These are phyloP conservation scores for Bufo gargarizans DNA, from an alignment of 2,113 vertebrate species.

Conservation along the genomic window DNA sequence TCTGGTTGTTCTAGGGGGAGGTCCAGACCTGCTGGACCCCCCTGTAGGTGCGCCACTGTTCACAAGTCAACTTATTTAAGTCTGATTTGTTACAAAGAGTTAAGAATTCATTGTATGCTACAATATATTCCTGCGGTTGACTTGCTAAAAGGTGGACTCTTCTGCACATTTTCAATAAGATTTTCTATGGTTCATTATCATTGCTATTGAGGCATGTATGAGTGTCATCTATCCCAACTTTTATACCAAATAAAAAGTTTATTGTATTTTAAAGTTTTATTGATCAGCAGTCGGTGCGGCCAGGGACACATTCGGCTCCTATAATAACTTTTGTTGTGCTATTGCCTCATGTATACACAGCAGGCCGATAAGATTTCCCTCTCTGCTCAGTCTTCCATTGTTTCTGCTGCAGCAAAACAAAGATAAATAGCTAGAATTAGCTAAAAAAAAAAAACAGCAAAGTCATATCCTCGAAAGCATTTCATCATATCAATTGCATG, in stretches of 20 bases:
- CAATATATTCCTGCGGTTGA: not conserved
- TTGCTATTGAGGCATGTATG: not conserved
- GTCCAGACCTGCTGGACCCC: no score
- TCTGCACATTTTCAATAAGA: not conserved
- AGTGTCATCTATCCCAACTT: slow-evolving; percentile 17
- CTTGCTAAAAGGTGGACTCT: not conserved
- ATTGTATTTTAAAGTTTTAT: slow-evolving; percentile 40
- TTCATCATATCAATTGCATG: not conserved
- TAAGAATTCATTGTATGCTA: not conserved
- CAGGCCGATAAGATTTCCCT: not conserved
- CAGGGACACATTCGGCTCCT: slow-evolving; percentile 10
- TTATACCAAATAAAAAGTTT: slow-evolving; percentile 25
- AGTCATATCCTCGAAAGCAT: not conserved
- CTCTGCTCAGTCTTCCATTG: not conserved
- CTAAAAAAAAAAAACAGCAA: not conserved
- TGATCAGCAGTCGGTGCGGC: not conserved
- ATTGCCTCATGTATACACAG: slow-evolving; percentile 19
- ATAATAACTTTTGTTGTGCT: not conserved
- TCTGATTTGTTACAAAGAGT: not conserved
- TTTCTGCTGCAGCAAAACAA: slow-evolving; percentile 4
- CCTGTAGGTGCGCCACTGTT: no score
- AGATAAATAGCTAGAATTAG: not conserved
- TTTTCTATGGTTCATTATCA: not conserved
- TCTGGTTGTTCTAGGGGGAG: no score
- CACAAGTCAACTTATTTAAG: no score